These are phyloP conservation scores for Phymorhynchus buccinoides DNA, from an alignment of 1,140 invertebrate genomes.

Conservation along the genomic window DNA sequence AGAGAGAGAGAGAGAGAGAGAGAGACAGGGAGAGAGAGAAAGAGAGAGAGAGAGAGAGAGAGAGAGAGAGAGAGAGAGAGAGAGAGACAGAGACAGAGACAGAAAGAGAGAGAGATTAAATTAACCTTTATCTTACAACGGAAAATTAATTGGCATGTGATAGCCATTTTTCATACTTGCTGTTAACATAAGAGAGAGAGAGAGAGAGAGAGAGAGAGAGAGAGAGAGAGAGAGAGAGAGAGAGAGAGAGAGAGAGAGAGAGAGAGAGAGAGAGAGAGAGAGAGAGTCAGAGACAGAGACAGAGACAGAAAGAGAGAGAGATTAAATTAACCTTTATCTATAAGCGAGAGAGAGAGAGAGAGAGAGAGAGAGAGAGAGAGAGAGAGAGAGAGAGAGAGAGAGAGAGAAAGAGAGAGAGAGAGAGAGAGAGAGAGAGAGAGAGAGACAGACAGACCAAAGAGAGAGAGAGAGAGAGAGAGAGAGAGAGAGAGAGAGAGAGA, in stretches of 20 bases:
- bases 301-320: too few species aligned
- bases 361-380: not conserved
- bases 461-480: too few species aligned
- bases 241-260: constrained; percentile 4
- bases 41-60: not conserved
- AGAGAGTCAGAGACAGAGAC: not conserved
- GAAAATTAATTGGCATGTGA: too few species aligned
- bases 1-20: too few species aligned
- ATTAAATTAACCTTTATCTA: too few species aligned
- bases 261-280: not conserved
- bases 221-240: not conserved
- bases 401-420: too few species aligned
- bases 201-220: not conserved
- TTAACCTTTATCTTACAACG: not conserved
- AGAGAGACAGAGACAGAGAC: not conserved
- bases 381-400: too few species aligned
- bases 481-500: constrained; percentile 3
- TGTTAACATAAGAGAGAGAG: not conserved
- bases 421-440: too few species aligned
- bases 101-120: not conserved
- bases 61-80: not conserved
- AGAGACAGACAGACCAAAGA: too few species aligned
- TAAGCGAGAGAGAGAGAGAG: too few species aligned
- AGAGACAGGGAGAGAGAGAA: too few species aligned
- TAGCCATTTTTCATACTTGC: too few species aligned